These are phyloP conservation scores for Tragelaphus scriptus DNA, from an alignment of 2,113 vertebrate species.

Conservation along the genomic window DNA sequence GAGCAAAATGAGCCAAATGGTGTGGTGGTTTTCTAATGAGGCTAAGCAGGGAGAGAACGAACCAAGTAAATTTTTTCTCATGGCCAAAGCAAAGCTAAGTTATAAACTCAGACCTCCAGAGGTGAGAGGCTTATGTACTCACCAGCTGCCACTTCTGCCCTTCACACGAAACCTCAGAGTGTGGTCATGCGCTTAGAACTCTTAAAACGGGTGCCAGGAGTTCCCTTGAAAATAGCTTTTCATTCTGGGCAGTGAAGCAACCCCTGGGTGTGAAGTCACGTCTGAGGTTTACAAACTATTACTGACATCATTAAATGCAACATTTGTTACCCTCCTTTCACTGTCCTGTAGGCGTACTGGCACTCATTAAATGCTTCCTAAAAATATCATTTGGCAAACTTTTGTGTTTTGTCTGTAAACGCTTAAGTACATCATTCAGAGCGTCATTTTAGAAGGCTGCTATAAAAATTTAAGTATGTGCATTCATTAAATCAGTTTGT, in stretches of 20 bases:
- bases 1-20: neutral
- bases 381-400: conserved; percentile 47
- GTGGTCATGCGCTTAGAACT: neutral
- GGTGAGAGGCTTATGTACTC: neutral
- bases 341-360: neutral
- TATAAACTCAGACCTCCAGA: conserved; percentile 22
- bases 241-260: conserved; percentile 28
- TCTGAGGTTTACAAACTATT: conserved; percentile 48
- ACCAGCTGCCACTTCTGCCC: conserved; percentile 30
- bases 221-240: conserved; percentile 42
- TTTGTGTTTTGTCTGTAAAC: neutral
- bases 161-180: neutral
- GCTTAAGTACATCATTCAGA: neutral
- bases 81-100: conserved; percentile 18
- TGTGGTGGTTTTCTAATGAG: conserved; percentile 53
- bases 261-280: conserved; percentile 38
- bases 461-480: neutral
- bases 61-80: conserved; percentile 14
- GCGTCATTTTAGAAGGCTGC: neutral
- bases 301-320: conserved; percentile 32
- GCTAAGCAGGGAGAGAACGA: conserved; percentile 28
- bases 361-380: conserved; percentile 23
- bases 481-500: neutral
- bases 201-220: conserved; percentile 40
- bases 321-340: neutral